These are phyloP conservation scores for Nomada fucata DNA, from an alignment of 2,888 invertebrate genomes.

Conservation along the genomic window DNA sequence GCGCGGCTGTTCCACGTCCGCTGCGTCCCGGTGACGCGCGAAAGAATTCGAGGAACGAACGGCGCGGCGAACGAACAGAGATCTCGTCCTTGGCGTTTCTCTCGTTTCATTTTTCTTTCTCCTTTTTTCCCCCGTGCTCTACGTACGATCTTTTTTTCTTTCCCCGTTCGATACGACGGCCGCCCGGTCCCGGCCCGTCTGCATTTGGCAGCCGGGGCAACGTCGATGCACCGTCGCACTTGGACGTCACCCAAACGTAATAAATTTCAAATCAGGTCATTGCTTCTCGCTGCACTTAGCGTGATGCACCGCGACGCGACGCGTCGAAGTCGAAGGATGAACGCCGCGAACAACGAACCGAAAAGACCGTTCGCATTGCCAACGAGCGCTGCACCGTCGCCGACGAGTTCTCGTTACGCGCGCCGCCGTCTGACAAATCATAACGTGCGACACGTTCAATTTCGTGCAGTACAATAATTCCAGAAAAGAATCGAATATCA, in stretches of 20 bases:
- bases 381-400: constrained; percentile 5
- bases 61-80: background rate
- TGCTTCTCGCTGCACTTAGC: constrained; percentile 72
- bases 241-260: constrained; percentile 76
- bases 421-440: too few relatives aligned
- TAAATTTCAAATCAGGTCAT: constrained; percentile 79
- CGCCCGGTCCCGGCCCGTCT: constrained; percentile 39
- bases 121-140: constrained; percentile 17
- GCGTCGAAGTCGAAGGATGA: constrained; percentile 36
- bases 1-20: too few relatives aligned
- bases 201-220: constrained; percentile 70
- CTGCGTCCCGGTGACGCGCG: constrained; percentile 13
- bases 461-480: too few relatives aligned
- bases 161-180: constrained; percentile 38
- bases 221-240: constrained; percentile 62
- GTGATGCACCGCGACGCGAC: constrained; percentile 47
- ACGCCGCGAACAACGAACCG: constrained; percentile 44
- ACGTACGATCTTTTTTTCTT: constrained; percentile 22
- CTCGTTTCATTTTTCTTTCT: constrained; percentile 10
- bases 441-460: too few relatives aligned
- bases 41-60: constrained; percentile 46
- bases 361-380: constrained; percentile 12
- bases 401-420: background rate
- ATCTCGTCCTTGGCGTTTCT: constrained; percentile 10
- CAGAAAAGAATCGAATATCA: too few relatives aligned